Conservation (phyloP, 1,140 invertebrate genomes). For the Leptinotarsa undecemlineata region DNA sequence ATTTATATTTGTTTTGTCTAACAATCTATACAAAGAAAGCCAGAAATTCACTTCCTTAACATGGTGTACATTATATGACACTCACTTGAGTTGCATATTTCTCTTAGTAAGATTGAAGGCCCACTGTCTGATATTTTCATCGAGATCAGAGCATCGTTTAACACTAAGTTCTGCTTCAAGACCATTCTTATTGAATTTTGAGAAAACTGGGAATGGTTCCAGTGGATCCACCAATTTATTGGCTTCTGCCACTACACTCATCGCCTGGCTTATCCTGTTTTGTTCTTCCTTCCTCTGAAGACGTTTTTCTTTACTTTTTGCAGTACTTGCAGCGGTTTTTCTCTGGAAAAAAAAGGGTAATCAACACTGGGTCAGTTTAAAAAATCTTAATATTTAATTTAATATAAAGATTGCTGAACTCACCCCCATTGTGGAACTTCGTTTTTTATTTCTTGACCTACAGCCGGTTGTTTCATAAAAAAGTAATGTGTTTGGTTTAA, state of each 20-base stretch:
- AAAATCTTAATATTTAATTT: too few relatives aligned
- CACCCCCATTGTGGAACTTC: slow-evolving; percentile 14
- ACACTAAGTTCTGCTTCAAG: slow-evolving; percentile 50
- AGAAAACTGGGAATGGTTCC: slow-evolving; percentile 54
- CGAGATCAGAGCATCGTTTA: slow-evolving; percentile 44
- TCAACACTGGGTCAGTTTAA: not conserved
- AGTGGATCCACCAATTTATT: slow-evolving; percentile 56
- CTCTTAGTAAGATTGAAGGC: slow-evolving; percentile 62
- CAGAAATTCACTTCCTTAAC: too few relatives aligned
- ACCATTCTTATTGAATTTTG: slow-evolving; percentile 54
- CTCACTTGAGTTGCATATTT: slow-evolving; percentile 65
- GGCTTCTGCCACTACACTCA: slow-evolving; percentile 52
- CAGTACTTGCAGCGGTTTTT: slow-evolving; percentile 42
- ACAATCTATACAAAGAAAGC: too few relatives aligned
- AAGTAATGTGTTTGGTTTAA: not conserved
- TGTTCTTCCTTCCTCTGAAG: slow-evolving; percentile 56
- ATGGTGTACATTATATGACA: not conserved
- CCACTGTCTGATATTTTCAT: slow-evolving; percentile 55
- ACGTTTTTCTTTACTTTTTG: slow-evolving; percentile 56
- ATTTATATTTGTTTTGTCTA: too few relatives aligned
- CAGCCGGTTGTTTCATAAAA: not conserved
- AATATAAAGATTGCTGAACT: not conserved
- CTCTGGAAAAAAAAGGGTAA: slow-evolving; percentile 30
- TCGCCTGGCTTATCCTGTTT: slow-evolving; percentile 50
- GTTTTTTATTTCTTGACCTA: not conserved